Conservation (phyloP, 2,888 invertebrate genomes). For the Megalurothrips usitatus region DNA sequence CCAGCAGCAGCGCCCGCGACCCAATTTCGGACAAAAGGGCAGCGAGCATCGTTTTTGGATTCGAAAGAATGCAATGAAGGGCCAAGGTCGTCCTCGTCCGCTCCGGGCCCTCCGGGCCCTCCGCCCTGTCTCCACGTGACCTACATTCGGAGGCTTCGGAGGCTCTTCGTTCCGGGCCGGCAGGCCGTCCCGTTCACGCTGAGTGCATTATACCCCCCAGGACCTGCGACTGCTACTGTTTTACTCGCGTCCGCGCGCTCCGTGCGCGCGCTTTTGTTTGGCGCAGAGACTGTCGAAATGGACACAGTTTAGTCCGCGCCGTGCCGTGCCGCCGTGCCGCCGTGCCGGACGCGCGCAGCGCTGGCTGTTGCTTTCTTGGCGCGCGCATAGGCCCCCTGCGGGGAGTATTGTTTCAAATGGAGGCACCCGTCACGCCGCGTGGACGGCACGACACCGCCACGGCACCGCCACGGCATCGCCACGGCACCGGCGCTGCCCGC, state of each 20-base stretch:
- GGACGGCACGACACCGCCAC: not conserved
- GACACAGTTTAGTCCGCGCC: not conserved
- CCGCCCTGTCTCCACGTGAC: not conserved
- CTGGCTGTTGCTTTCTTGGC: too few relatives aligned
- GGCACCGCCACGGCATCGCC: not conserved
- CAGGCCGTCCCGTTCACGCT: not conserved
- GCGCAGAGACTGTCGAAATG: not conserved
- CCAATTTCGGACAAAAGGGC: slow-evolving; percentile 3
- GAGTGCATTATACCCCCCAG: not conserved
- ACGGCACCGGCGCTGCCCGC: not conserved
- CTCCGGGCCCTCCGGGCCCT: not conserved
- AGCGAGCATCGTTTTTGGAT: not conserved
- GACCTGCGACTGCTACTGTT: not conserved
- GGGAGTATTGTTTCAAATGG: too few relatives aligned
- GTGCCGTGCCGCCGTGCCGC: too few relatives aligned
- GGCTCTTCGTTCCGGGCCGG: not conserved
- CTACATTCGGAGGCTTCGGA: not conserved
- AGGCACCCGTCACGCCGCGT: not conserved
- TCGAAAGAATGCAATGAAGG: slow-evolving; percentile 10
- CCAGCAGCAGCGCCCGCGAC: not conserved
- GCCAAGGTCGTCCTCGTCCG: not conserved
- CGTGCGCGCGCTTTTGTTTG: not conserved
- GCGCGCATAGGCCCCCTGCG: too few relatives aligned
- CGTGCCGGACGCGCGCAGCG: too few relatives aligned
- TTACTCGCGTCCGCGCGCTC: not conserved